Conservation (phyloP, 23 tunicate species). For the Trididemnum clinides region DNA sequence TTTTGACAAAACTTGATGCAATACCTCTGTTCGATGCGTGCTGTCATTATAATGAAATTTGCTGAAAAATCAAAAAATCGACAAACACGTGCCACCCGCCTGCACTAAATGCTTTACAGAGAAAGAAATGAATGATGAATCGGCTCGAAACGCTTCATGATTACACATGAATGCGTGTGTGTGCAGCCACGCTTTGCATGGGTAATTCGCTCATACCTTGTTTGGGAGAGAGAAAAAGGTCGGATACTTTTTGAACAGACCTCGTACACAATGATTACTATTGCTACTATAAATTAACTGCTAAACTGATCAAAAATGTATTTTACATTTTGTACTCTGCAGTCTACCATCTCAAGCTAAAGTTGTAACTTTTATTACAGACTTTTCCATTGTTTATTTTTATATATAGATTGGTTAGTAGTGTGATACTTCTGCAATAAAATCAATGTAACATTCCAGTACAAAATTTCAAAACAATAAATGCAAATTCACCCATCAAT, state of each 20-base stretch:
- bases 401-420: too few species aligned
- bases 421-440: too few species aligned
- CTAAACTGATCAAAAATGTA: too few species aligned
- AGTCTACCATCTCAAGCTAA: too few species aligned
- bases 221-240: slow-evolving; percentile 7
- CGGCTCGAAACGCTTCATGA: slow-evolving; percentile 4
- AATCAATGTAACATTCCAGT: too few species aligned
- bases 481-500: too few species aligned
- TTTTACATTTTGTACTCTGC: too few species aligned
- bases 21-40: slow-evolving; percentile 3
- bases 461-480: too few species aligned
- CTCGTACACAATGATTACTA: too few species aligned
- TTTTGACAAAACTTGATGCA: slow-evolving; percentile 39
- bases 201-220: background rate
- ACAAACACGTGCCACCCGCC: slow-evolving; percentile 6
- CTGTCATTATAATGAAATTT: slow-evolving; percentile 2
- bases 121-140: background rate
- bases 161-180: background rate
- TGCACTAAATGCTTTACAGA: slow-evolving; percentile 21
- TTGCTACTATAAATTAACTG: too few species aligned
- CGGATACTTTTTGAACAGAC: slow-evolving; percentile 36
- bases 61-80: background rate
- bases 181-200: background rate
- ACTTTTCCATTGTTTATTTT: too few species aligned
- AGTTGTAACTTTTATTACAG: too few species aligned